Evolutionary conservation across 2,888 invertebrate genomes (phyloP).

Genomic region (Aspidiotus rigidus): DNA sequence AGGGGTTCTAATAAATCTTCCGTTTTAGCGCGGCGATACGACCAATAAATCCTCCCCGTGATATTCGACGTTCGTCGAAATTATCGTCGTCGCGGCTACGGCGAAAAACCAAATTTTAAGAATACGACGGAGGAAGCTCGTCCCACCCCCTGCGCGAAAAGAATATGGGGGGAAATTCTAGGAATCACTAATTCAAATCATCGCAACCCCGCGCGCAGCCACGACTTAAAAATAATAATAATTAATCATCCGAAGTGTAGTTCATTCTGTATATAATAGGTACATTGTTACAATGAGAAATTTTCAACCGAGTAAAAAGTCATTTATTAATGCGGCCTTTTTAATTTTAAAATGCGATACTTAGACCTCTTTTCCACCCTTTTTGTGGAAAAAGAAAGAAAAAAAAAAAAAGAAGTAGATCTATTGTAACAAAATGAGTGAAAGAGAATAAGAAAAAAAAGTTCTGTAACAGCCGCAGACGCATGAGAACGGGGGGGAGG

Average conservation of each 20-base stretch:
- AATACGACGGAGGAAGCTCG: too few species aligned
- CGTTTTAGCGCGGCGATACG: too few species aligned
- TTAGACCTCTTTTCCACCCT: neutral
- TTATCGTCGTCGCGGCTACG: too few species aligned
- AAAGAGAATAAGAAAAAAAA: too few species aligned
- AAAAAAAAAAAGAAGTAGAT: neutral
- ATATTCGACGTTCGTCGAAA: too few species aligned
- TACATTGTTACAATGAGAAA: slow-evolving; percentile 27
- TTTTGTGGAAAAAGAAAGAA: neutral
- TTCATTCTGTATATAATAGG: slow-evolving; percentile 22
- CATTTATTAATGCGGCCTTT: slow-evolving; percentile 31
- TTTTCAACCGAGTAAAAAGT: slow-evolving; percentile 31
- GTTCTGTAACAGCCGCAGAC: too few species aligned
- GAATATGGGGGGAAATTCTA: slow-evolving; percentile 1
- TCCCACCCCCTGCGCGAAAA: too few species aligned
- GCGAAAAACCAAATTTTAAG: too few species aligned
- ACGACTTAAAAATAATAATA: slow-evolving; percentile 17
- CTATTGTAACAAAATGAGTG: neutral
- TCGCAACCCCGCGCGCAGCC: slow-evolving; percentile 9
- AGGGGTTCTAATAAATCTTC: slow-evolving; percentile 8
- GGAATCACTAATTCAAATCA: slow-evolving; percentile 25
- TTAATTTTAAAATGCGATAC: slow-evolving; percentile 24
- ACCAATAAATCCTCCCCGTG: too few species aligned
- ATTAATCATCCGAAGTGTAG: slow-evolving; percentile 28
- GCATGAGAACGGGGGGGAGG: neutral